phyloP scores from a whole-genome alignment of 1,140 invertebrate species.

The Hetaerina americana region DNA sequence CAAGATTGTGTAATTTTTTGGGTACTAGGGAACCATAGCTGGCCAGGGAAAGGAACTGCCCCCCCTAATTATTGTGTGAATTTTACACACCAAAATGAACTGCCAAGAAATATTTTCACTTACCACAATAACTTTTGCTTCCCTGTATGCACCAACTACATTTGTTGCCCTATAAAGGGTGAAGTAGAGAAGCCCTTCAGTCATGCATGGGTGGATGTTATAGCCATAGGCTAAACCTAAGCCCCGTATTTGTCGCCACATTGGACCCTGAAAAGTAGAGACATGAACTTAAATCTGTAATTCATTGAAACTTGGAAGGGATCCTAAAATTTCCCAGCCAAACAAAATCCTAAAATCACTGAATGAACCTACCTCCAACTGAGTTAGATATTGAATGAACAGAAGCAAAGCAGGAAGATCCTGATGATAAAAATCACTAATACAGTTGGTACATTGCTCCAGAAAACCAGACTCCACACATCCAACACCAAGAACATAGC shows the following conservation, averaged over 20 bases:
- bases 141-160: constrained; percentile 57
- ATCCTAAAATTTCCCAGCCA: background rate
- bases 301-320: background rate
- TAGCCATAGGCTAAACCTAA: constrained; percentile 73
- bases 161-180: constrained; percentile 61
- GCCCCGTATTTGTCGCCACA: constrained; percentile 76
- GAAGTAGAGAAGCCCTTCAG: constrained; percentile 58
- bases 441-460: constrained; percentile 46
- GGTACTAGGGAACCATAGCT: too few relatives aligned
- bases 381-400: constrained; percentile 72
- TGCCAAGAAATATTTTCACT: constrained; percentile 25
- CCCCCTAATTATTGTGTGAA: too few relatives aligned
- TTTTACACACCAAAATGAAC: too few relatives aligned
- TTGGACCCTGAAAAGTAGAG: constrained; percentile 50
- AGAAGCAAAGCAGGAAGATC: constrained; percentile 62
- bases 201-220: constrained; percentile 41
- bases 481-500: constrained; percentile 63
- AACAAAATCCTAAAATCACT: too few relatives aligned
- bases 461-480: constrained; percentile 69
- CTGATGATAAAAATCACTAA: constrained; percentile 45
- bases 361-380: constrained; percentile 50
- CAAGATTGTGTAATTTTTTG: too few relatives aligned
- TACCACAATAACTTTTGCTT: constrained; percentile 60
- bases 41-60: too few relatives aligned
- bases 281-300: constrained; percentile 6